Percentiles rank a stretch among this genome's conserved stretches.
Conservation (phyloP, 1,140 invertebrate species). For the Drosophila simulans region DNA sequence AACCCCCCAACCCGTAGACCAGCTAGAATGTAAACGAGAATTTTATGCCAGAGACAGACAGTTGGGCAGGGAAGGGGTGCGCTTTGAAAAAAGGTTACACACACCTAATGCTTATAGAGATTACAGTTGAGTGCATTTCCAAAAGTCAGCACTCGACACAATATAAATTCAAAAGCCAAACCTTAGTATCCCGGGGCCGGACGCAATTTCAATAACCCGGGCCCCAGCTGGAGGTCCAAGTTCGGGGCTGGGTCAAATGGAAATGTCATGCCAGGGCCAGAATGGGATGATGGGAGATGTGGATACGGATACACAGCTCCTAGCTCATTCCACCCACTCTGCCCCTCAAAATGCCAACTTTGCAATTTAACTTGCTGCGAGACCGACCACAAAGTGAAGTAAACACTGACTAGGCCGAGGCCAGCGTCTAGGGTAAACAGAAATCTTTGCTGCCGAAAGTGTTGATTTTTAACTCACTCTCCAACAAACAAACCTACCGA, state of each 20-base stretch:
- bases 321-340: not conserved
- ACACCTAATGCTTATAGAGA: slow-evolving; percentile 67
- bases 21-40: slow-evolving; percentile 44
- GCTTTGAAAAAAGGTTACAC: slow-evolving; percentile 46
- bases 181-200: slow-evolving; percentile 21
- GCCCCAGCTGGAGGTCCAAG: slow-evolving; percentile 66
- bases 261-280: slow-evolving; percentile 55
- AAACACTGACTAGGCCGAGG: slow-evolving; percentile 57
- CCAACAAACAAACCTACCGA: slow-evolving; percentile 28
- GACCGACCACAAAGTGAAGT: slow-evolving; percentile 64
- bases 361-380: slow-evolving; percentile 65
- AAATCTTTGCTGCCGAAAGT: slow-evolving; percentile 48
- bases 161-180: slow-evolving; percentile 75
- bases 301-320: not conserved
- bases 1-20: not conserved
- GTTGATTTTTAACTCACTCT: slow-evolving; percentile 53
- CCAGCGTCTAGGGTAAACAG: slow-evolving; percentile 44
- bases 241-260: slow-evolving; percentile 64
- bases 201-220: slow-evolving; percentile 66
- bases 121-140: slow-evolving; percentile 75
- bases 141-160: slow-evolving; percentile 75
- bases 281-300: slow-evolving; percentile 4
- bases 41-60: slow-evolving; percentile 44
- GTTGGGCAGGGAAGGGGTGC: not conserved
- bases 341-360: slow-evolving; percentile 57